Base-by-base conservation (phyloP, 2,888 invertebrate species). In the Xylota sylvarum region DNA sequence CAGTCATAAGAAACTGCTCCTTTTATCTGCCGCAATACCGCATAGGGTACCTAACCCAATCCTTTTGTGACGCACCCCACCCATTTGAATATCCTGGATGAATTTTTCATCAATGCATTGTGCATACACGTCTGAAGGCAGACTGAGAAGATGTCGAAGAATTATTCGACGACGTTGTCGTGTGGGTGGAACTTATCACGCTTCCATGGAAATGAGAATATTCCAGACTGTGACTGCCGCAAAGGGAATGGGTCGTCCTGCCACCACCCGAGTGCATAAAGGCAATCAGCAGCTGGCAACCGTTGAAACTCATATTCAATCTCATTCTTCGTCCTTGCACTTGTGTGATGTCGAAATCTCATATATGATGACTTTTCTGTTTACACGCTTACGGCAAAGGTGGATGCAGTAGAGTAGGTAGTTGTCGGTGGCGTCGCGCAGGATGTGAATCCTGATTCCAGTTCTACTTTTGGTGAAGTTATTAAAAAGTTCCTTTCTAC, bases 401-500 rank as follows among this genome's bases (percentile, higher is more conserved):
- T 83, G 40, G 32, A 56, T 60, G 70, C 56, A n/a, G n/a, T n/a
- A n/a, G n/a, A n/a, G n/a, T n/a, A n/a, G 60, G 81, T 56, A 62
- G 81, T 64, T 37, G 69, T 37, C 27, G 35, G 46, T 12, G 30
- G 52, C 14, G 6, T 58, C 27, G 50, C 52, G 19, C 5, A 12
- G 52, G 27, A 48, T 48, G 12, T 43, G 40, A 9, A 12, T 30
- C 19, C 35, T 10, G 10, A 30, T 17, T 40, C 27, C 6, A 46
- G 30, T 23, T 40, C 37, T 32, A 76, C 76, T 77, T 80, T 78
- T 52, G 77, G 65, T 32, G 58, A 82, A 82, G 82, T 77, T 82
- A 82, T 82, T 82, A 80, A 80, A 80, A 80, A 80, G 73, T 73
- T 67, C 46, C 32, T 78, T 77, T 69, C 17, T 9, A 56, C 32